Percentiles rank a stretch among this genome's conserved stretches.
Evolutionary conservation across 1,140 invertebrate genomes (phyloP).

Genomic region (Aphidius ervi): DNA sequence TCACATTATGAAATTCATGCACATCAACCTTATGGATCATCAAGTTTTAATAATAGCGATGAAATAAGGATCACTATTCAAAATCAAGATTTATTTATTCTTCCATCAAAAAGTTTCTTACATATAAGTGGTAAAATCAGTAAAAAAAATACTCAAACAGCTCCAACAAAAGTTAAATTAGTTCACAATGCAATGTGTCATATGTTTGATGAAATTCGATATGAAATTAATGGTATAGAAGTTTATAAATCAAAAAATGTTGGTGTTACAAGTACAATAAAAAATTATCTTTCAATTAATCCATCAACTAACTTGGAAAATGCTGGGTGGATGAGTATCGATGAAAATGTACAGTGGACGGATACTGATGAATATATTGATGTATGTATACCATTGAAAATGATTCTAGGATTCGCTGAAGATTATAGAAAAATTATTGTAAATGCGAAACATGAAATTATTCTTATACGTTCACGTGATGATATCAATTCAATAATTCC

Average conservation of each 20-base stretch:
- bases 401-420: constrained; percentile 47
- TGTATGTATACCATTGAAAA: constrained; percentile 41
- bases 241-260: no score
- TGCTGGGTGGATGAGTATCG: constrained; percentile 32
- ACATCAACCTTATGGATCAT: constrained; percentile 12
- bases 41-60: constrained; percentile 12
- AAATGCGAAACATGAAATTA: constrained; percentile 40
- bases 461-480: no score
- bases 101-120: constrained; percentile 36
- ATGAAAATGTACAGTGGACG: constrained; percentile 18
- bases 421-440: constrained; percentile 49
- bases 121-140: constrained; percentile 35
- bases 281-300: constrained; percentile 35
- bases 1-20: constrained; percentile 38
- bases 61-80: constrained; percentile 15
- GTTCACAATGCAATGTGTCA: constrained; percentile 41
- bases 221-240: no score
- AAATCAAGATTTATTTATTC: constrained; percentile 41
- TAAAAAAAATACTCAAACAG: constrained; percentile 23
- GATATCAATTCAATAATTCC: no score
- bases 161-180: constrained; percentile 24
- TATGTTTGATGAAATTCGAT: no score
- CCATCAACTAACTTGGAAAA: constrained; percentile 28
- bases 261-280: constrained; percentile 14
- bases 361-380: constrained; percentile 35